Conservation (phyloP, 1,140 invertebrate genomes). For the Colletes gigas region DNA sequence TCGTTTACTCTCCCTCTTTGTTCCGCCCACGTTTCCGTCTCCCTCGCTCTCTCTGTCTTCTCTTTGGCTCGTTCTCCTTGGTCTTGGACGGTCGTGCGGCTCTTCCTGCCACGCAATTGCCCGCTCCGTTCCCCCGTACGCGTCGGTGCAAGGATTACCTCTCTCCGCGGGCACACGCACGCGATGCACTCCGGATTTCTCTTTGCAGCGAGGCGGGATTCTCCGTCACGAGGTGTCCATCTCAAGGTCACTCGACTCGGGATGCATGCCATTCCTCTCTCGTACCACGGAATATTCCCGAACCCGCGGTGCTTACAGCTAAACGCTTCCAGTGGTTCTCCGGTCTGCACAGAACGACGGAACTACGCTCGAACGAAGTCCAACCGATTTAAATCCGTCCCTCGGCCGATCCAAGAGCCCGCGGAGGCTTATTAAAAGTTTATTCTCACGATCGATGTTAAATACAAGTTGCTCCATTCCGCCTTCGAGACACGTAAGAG, state of each 20-base stretch:
- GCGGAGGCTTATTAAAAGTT: too few relatives aligned
- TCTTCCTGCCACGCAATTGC: slow-evolving; percentile 50
- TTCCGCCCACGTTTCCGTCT: background rate
- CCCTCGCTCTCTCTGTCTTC: slow-evolving; percentile 20
- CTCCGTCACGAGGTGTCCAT: slow-evolving; percentile 47
- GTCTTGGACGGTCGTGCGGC: slow-evolving; percentile 4
- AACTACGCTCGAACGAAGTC: too few relatives aligned
- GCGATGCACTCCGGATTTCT: slow-evolving; percentile 32
- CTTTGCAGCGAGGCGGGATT: slow-evolving; percentile 10
- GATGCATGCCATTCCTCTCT: slow-evolving; percentile 38
- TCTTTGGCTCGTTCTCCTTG: slow-evolving; percentile 27
- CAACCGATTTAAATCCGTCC: too few relatives aligned
- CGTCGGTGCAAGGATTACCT: slow-evolving; percentile 15
- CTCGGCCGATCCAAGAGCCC: too few relatives aligned
- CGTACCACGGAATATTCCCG: slow-evolving; percentile 22
- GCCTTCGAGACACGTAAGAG: too few relatives aligned
- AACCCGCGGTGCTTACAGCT: slow-evolving; percentile 25
- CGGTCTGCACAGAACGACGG: background rate
- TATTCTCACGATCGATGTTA: too few relatives aligned
- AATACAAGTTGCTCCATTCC: too few relatives aligned
- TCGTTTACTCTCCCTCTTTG: slow-evolving; percentile 45
- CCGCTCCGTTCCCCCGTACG: slow-evolving; percentile 30
- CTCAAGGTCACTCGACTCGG: slow-evolving; percentile 39
- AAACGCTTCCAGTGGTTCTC: slow-evolving; percentile 52
- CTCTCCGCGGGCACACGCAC: background rate